These are phyloP conservation scores for Eubucco bourcierii DNA, from an alignment of 2,113 vertebrate species.

Conservation along the genomic window DNA sequence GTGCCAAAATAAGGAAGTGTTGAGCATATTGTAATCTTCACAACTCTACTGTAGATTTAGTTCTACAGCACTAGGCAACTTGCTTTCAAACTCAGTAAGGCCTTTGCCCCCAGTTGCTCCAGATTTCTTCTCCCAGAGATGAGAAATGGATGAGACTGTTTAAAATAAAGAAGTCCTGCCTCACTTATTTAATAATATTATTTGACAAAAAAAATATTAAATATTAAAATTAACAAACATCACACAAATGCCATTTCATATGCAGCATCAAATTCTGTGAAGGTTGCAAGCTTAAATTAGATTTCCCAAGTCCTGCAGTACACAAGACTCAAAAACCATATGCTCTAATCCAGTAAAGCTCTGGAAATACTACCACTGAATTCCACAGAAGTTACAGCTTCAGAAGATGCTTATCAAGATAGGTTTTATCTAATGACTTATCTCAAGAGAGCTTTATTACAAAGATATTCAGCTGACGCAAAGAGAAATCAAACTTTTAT, in stretches of 20 bases:
- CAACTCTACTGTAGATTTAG: accelerated
- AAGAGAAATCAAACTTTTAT: background rate
- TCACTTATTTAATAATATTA: background rate
- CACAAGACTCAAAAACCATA: background rate
- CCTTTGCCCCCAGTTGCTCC: background rate
- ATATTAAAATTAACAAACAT: background rate
- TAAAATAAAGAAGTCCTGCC: background rate
- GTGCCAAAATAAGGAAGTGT: background rate
- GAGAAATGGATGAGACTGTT: background rate
- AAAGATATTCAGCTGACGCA: background rate
- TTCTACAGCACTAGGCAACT: background rate
- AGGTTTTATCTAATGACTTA: background rate
- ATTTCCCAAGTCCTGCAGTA: background rate
- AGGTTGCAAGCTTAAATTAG: background rate
- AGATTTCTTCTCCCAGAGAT: background rate
- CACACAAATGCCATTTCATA: background rate
- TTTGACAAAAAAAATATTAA: background rate
- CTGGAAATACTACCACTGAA: background rate
- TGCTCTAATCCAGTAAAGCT: background rate
- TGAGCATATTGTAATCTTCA: background rate
- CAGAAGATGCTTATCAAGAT: background rate
- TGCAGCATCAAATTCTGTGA: background rate
- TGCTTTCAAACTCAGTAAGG: background rate
- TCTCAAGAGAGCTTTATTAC: background rate
- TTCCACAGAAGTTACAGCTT: background rate